Conservation (phyloP, 2,888 invertebrate species). For the Drosophila buzzatii region DNA sequence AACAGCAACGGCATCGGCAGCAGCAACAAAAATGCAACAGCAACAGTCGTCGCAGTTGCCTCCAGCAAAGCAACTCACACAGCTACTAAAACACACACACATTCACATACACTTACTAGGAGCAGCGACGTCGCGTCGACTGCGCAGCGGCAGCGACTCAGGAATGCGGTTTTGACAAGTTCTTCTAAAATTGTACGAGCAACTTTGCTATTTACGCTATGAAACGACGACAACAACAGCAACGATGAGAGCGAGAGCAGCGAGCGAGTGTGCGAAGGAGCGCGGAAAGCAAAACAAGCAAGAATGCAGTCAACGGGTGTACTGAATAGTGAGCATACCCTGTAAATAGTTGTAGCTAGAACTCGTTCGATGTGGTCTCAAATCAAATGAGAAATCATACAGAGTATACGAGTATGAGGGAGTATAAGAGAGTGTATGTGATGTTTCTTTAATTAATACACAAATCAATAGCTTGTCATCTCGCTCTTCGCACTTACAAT, state of each 20-base stretch:
- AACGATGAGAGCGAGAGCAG: conserved; percentile 32
- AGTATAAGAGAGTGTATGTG: background rate
- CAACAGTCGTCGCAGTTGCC: conserved; percentile 58
- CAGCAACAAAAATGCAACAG: conserved; percentile 54
- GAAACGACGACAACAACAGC: conserved; percentile 65
- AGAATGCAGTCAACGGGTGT: conserved; percentile 42
- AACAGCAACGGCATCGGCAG: conserved; percentile 34
- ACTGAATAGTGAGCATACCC: conserved; percentile 34
- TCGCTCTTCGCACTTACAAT: background rate
- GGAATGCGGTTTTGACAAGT: conserved; percentile 85
- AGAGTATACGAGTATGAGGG: background rate
- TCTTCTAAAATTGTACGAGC: conserved; percentile 84
- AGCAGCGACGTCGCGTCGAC: conserved; percentile 38
- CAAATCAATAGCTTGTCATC: background rate
- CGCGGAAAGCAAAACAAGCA: conserved; percentile 78
- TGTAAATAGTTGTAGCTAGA: background rate
- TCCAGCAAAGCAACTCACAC: conserved; percentile 73
- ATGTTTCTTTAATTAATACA: background rate
- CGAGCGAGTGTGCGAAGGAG: conserved; percentile 76
- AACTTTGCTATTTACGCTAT: conserved; percentile 83
- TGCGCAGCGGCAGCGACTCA: conserved; percentile 67
- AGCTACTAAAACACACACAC: conserved; percentile 31
- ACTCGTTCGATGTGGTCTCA: background rate
- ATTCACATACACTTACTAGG: conserved; percentile 22
- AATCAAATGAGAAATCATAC: background rate